Percentiles rank a stretch among this genome's conserved stretches.
Evolutionary conservation across 2,888 invertebrate species (phyloP).

Genomic region (Slavum lentiscoides): DNA sequence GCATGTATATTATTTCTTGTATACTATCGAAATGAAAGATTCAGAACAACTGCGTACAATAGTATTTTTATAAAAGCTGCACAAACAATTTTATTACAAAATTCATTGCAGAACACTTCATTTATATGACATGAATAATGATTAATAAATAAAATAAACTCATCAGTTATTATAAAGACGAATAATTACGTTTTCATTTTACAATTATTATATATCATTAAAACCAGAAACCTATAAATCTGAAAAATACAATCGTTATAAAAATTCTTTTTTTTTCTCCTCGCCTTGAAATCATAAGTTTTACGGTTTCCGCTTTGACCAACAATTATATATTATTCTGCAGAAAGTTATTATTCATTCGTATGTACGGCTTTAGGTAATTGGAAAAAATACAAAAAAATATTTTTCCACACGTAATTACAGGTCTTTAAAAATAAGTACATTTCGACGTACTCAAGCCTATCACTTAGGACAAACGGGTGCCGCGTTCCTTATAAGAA

Average conservation of each 20-base stretch:
- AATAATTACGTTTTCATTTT: not conserved
- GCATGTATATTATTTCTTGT: not conserved
- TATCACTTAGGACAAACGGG: too few species aligned
- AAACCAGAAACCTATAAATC: not conserved
- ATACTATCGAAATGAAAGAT: not conserved
- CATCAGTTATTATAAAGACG: not conserved
- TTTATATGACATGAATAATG: not conserved
- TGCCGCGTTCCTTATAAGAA: too few species aligned
- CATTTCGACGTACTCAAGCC: too few species aligned
- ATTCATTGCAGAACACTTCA: not conserved
- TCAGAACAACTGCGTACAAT: not conserved
- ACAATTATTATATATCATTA: not conserved
- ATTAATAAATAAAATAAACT: not conserved
- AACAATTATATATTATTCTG: too few species aligned
- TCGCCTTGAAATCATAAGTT: not conserved
- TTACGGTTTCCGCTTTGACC: not conserved
- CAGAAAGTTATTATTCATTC: not conserved
- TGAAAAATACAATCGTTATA: not conserved
- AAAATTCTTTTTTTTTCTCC: not conserved
- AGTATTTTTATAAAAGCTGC: not conserved
- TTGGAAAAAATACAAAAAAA: too few species aligned
- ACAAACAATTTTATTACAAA: not conserved
- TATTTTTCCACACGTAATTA: too few species aligned
- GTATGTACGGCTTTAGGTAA: not conserved
- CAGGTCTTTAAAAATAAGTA: too few species aligned